Evolutionary conservation across 2,113 vertebrate species (phyloP), one percentile per base, ranked within the genome.

Genomic region (Oreochromis tanganicae): DNA sequence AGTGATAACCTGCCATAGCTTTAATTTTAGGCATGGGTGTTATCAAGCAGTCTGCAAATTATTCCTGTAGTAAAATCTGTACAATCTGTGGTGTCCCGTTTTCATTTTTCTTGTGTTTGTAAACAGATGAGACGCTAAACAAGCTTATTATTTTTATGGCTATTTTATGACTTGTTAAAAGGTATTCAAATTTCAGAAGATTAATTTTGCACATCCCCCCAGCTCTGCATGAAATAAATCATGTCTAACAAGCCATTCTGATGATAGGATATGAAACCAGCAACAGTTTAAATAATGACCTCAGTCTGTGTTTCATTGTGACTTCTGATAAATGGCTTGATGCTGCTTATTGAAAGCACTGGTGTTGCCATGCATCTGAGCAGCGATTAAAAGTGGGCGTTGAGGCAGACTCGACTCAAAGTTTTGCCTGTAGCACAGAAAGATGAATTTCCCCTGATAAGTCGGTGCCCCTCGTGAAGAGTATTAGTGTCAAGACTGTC

Each of bases 401-500:
- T 7, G 34, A 57, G 21, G 46, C 54, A 38, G 83, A 36, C 1
- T 81, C 46, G 1, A 54, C 56, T 68, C 43, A 56, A 82, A 52
- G 27, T 84, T 85, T 66, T 8, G 46, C 87, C 92, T 6, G 61
- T 66, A 80, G 91, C 84, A 32, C 84, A 81, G 61, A 91, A 92
- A 93, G 91, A 92, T 91, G 87, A 63, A 85, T 92, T 90, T 85
- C 66, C 85, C 82, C 81, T 56, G 82, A 88, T 92, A 81, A 92
- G 93, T 83, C 81, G 43, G 80, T 85, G 81, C 87, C 86, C 73
- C 87, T 86, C 63, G 27, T 88, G 90, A 90, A 87, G 86, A 93
- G 63, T 80, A 87, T 90, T 81, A 83, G 88, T 92, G 92, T 92
- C 87, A 85, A 56, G 90, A 43, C 80, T 38, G 88, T 87, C 89